Base-by-base conservation (phyloP, 2,113 vertebrate genomes). In the Neopipo cinnamomea region DNA sequence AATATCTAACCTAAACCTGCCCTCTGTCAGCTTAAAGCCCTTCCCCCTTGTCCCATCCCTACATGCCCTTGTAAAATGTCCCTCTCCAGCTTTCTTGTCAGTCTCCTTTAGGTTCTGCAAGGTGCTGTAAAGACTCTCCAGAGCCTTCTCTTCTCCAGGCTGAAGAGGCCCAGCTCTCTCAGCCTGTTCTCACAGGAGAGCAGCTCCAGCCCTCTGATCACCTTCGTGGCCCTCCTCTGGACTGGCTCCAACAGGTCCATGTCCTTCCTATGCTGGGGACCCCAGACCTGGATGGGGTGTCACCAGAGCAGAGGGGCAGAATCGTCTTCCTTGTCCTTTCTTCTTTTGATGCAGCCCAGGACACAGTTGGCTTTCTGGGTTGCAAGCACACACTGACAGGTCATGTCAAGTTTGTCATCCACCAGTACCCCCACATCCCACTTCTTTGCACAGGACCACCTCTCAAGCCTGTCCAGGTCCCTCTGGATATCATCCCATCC, bases 311-410 rank as follows among this genome's bases (percentile, higher is more conserved):
- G 39, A 53, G 71, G 39, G 47, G 9, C 17, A 70, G 30, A 41
- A 76, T 35, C 25, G 21, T 14, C 12, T 41, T 22, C 18, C 31
- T 47, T 0, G 3, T 6, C 31, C 35, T 63, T 3, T 2, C 18
- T 7, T 23, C 25, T 77, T 47, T 23, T 31, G 55, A 62, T 55
- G 71, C 47, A 76, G 47, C 55, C 41, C 56, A 63, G 49, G 63
- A 70, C 24, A 12, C 4, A 5, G 2, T 1, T 53, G 23, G 30
- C 41, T n/a, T 41, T 55, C 55, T 70, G 47, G 62, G n/a, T 17
- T 42, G 17, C 0, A 1, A 55, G 22, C 1, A 5, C 21, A 35
- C 30, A 11, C 12, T 28, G 55, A 49, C 16, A 18, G 30, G 9
- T 70, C 41, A 16, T 11, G 39, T 31, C 9, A 30, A 47, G 11